These are phyloP conservation scores for Clarias laeviceps DNA, from an alignment of 2,797 vertebrate species.

Conservation along the genomic window DNA sequence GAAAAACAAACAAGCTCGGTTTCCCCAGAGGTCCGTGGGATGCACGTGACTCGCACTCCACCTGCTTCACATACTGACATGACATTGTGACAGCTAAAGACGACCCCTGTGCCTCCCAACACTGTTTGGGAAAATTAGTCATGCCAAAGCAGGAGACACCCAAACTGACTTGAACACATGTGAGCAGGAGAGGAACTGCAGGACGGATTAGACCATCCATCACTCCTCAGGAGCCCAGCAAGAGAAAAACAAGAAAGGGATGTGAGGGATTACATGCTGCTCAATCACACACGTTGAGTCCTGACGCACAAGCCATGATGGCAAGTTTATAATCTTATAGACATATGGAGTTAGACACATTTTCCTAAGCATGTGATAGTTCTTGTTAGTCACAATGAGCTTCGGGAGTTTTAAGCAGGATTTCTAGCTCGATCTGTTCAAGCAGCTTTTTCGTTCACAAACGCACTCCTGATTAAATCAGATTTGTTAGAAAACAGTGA, in stretches of 20 bases:
- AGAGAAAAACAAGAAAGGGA: constrained; percentile 31
- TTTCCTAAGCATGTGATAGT: background rate
- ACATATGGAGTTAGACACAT: background rate
- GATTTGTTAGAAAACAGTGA: background rate
- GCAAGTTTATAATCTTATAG: background rate
- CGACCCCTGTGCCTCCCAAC: constrained; percentile 13
- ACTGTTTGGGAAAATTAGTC: constrained; percentile 47
- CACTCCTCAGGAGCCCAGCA: constrained; percentile 40
- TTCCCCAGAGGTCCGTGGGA: constrained; percentile 33
- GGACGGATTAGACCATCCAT: constrained; percentile 56
- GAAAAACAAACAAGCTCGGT: constrained; percentile 44
- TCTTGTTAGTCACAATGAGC: background rate
- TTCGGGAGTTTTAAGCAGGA: background rate
- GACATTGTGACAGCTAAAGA: constrained; percentile 28
- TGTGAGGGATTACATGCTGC: constrained; percentile 56
- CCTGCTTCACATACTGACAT: constrained; percentile 29
- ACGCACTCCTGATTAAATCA: background rate
- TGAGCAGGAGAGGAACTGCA: constrained; percentile 46
- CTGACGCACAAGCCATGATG: constrained; percentile 19
- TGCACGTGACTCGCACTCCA: constrained; percentile 2
- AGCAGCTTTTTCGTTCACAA: background rate
- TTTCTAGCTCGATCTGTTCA: background rate
- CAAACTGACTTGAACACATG: constrained; percentile 52
- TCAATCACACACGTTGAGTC: constrained; percentile 33
- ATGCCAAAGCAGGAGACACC: constrained; percentile 32